These are phyloP conservation scores for Acrossocheilus fasciatus DNA, from an alignment of 2,797 vertebrate species.

Conservation along the genomic window DNA sequence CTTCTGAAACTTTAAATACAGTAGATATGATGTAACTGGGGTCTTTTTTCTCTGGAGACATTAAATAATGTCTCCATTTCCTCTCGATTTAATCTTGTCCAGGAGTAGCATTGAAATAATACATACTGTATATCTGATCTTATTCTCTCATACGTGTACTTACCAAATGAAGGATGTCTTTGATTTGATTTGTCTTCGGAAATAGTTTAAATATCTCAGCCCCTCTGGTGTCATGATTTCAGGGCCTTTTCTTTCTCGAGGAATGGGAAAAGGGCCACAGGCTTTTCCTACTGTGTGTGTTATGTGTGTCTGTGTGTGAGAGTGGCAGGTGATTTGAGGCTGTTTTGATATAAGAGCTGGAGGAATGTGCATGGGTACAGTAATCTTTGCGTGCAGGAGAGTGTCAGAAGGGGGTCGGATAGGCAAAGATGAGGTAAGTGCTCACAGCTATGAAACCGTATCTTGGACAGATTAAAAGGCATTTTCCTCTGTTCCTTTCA, in stretches of 20 bases:
- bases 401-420: slow-evolving; percentile 45
- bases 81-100: background rate
- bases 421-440: slow-evolving; percentile 80
- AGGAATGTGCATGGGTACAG: slow-evolving; percentile 59
- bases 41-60: background rate
- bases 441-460: slow-evolving; percentile 85
- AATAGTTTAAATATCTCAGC: slow-evolving; percentile 49
- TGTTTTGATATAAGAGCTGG: slow-evolving; percentile 84
- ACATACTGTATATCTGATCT: background rate
- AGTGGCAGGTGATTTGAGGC: slow-evolving; percentile 78
- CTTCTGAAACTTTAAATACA: background rate
- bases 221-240: slow-evolving; percentile 48
- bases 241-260: slow-evolving; percentile 42
- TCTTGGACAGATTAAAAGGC: slow-evolving; percentile 83
- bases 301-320: slow-evolving; percentile 12
- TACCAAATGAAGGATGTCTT: background rate
- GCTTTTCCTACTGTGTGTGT: slow-evolving; percentile 60
- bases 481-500: slow-evolving; percentile 78
- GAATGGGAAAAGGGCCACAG: slow-evolving; percentile 65
- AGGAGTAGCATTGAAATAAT: background rate
- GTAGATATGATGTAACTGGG: too few relatives aligned
- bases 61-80: background rate
- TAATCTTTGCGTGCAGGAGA: slow-evolving; percentile 52
- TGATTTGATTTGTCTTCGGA: slow-evolving; percentile 18
- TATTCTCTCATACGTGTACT: background rate